These are phyloP conservation scores for Panthera tigris DNA, from an alignment of 2,113 vertebrate genomes.

Conservation along the genomic window DNA sequence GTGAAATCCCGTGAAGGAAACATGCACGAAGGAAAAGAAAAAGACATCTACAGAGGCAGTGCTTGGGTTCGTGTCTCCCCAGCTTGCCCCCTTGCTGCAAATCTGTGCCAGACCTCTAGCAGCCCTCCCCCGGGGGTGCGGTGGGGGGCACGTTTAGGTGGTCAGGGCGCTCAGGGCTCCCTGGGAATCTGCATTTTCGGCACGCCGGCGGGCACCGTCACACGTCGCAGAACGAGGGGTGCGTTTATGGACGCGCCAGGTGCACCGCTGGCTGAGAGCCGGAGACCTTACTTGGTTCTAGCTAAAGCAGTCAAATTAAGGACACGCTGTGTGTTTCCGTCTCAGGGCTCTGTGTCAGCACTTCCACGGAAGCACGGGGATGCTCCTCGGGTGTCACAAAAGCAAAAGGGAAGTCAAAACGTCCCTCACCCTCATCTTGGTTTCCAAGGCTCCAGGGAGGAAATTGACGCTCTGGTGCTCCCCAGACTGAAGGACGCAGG, in stretches of 20 bases:
- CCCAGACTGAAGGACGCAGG: background rate
- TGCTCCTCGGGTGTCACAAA: background rate
- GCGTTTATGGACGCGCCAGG: background rate
- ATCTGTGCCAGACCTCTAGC: background rate
- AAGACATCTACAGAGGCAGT: background rate
- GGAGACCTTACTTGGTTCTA: background rate
- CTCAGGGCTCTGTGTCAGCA: background rate
- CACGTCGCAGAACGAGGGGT: fast-evolving
- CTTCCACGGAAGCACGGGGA: background rate
- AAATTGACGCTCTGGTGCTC: background rate
- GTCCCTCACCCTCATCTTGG: background rate
- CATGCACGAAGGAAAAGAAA: background rate
- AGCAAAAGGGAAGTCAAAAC: background rate
- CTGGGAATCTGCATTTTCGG: too few relatives aligned
- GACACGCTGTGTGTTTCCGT: background rate
- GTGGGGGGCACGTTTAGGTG: background rate
- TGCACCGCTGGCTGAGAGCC: background rate
- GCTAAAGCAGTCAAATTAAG: conserved; percentile 2
- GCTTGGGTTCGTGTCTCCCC: background rate
- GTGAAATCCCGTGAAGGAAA: background rate
- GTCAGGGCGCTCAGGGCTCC: background rate
- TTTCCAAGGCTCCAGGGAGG: background rate
- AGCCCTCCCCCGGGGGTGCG: too few relatives aligned
- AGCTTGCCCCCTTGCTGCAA: background rate
- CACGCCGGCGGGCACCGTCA: too few relatives aligned